Evolutionary conservation across 2,888 invertebrate species (phyloP), one percentile per base, ranked within the genome.

Genomic region (Perdita meconis): DNA sequence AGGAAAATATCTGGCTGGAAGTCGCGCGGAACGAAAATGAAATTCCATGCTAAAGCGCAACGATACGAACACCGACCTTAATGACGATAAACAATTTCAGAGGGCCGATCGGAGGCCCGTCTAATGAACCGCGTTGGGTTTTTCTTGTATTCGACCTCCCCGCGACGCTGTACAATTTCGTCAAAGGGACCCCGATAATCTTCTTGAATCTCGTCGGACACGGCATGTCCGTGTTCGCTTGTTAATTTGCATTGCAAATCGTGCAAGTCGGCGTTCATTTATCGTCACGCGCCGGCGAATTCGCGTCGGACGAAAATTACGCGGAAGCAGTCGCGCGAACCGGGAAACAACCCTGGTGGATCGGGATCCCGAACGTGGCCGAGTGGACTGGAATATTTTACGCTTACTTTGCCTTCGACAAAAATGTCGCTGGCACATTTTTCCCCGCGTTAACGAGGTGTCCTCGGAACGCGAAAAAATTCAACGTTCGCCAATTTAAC

Each of bases 201-300:
- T 47, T 47, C 47, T 10, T 19, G 47, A 19, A 47, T 47, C 47
- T 47, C 47, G 19, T 47, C 22, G 47, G 30, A 47, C 47, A 19
- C 47, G 47, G 10, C 19, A 47, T 19, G 22, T 47, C 22, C 47
- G 47, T 8, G 19, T 16, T 16, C 10, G 19, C 19, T 19, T 22
- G 47, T 22, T 19, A 47, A 47, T 47, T 47, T 47, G 47, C 47
- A 47, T 47, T 47, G 47, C 47, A 47, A 47, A 47, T 47, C 47
- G 10, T 10, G 8, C 16, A 22, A 47, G 47, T 47, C 22, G 47
- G 10, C 22, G 22, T 47, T 47, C 47, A 19, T 47, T 47, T 47
- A 47, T 47, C 47, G 47, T 47, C 47, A 47, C 47, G 47, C 47
- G 47, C 3, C 47, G 47, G 19, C 10, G 47, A 19, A 47, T 19